These are phyloP conservation scores for Sisor rabdophorus DNA, from an alignment of 2,113 vertebrate genomes.

Conservation along the genomic window DNA sequence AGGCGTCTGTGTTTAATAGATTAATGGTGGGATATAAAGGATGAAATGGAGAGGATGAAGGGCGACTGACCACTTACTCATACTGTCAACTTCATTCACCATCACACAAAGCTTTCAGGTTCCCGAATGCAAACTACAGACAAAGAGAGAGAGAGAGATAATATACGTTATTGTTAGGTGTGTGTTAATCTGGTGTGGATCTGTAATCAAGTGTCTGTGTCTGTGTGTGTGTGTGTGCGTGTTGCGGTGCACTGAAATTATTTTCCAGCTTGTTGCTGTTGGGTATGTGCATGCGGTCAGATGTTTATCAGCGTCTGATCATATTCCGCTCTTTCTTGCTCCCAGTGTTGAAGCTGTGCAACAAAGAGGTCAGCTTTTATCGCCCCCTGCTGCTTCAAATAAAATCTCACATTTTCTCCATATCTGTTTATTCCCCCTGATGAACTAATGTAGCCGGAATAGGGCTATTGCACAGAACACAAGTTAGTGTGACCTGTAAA, in stretches of 20 bases:
- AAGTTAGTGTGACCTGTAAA: too few relatives aligned
- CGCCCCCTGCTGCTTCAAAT: background rate
- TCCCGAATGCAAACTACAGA: constrained; percentile 69
- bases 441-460: too few relatives aligned
- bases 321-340: background rate
- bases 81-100: constrained; percentile 73
- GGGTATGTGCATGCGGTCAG: constrained; percentile 29
- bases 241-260: background rate
- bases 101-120: constrained; percentile 68
- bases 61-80: constrained; percentile 75
- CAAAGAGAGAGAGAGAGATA: constrained; percentile 38
- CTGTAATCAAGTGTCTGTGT: background rate
- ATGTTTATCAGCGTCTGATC: constrained; percentile 15
- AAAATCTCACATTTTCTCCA: too few relatives aligned
- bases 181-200: background rate
- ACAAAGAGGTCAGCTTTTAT: too few relatives aligned
- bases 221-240: constrained; percentile 8
- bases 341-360: background rate
- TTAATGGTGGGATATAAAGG: background rate
- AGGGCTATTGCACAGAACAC: too few relatives aligned
- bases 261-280: constrained; percentile 22
- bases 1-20: background rate
- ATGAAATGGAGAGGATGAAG: background rate
- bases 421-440: too few relatives aligned
- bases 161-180: too few relatives aligned